Evolutionary conservation across 2,113 vertebrate species (phyloP), one percentile per base, ranked within the genome.

Genomic region (Coracopsis vasa): DNA sequence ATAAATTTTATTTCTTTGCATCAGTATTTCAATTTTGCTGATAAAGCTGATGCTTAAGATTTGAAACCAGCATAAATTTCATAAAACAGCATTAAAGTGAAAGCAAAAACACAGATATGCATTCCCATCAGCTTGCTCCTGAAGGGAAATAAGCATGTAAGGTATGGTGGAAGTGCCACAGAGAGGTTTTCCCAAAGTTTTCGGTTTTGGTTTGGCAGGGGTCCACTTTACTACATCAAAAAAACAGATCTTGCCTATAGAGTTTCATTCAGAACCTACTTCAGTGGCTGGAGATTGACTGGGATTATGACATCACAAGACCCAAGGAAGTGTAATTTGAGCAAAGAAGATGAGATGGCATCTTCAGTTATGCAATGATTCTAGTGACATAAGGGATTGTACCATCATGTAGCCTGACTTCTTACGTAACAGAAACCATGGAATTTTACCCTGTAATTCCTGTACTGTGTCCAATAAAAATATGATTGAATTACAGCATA

Each of bases 401-500:
- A 64, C 11, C 51, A 65, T 71, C 79, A 35, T 54, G 37, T 71
- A 80, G 39, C 60, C 70, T 71, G 66, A 80, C 53, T 80, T 75
- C 80, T 91, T 97, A 84, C 79, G 62, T 92, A 90, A 78, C 48
- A 92, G 51, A 78, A 75, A 74, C 48, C 64, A 88, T 69, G 90
- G 85, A 89, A 89, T 92, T 94, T 89, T 60, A 86, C 53, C 50
- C 79, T 33, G 33, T 83, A 94, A 94, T 95, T 90, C 62, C 91
- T 91, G 86, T 79, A 89, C 53, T 66, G 21, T 56, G 72, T 83
- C 88, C 75, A 96, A 93, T 83, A 96, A 97, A 94, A 97, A 96
- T 88, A 94, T 84, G 44, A 64, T 78, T 94, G 82, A 80, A 74
- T 94, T 96, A 88, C 45, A 88, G 51, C 20, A 31, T 2, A 66